These are phyloP conservation scores for Siphamia tubifer DNA, from an alignment of 2,113 vertebrate species.

Conservation along the genomic window DNA sequence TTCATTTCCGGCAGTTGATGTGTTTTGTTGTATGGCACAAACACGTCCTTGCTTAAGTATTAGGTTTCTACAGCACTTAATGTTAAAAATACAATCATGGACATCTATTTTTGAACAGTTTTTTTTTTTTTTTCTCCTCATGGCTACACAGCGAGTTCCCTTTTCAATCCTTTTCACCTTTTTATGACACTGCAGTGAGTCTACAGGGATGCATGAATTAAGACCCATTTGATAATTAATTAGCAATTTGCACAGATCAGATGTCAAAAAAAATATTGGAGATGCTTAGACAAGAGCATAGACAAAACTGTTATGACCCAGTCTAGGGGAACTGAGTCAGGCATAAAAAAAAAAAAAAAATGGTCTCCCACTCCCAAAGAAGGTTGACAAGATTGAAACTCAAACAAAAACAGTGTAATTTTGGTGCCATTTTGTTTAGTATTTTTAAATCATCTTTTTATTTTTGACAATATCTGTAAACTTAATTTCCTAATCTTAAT, in stretches of 20 bases:
- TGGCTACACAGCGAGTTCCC: background rate
- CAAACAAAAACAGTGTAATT: too few species aligned
- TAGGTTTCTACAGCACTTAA: constrained; percentile 23
- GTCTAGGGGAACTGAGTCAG: too few species aligned
- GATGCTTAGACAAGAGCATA: too few species aligned
- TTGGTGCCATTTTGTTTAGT: too few species aligned
- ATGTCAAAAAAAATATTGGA: background rate
- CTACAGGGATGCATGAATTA: background rate
- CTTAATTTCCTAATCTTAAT: too few species aligned
- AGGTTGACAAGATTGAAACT: too few species aligned
- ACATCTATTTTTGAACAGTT: constrained; percentile 10
- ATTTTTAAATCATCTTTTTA: too few species aligned
- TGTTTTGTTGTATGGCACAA: constrained; percentile 35
- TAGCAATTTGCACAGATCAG: too few species aligned
- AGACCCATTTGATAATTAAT: background rate
- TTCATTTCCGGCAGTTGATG: constrained; percentile 51
- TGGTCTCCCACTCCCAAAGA: too few species aligned
- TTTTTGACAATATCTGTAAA: too few species aligned
- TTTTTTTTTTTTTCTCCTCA: background rate
- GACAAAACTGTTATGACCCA: too few species aligned
- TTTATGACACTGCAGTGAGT: background rate
- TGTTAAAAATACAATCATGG: constrained; percentile 4
- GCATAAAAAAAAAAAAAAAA: too few species aligned
- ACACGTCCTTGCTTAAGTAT: constrained; percentile 32
- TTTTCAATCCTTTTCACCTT: background rate